Evolutionary conservation across 2,888 invertebrate genomes (phyloP), one percentile per base, ranked within the genome.

Genomic region (Achlya flavicornis): DNA sequence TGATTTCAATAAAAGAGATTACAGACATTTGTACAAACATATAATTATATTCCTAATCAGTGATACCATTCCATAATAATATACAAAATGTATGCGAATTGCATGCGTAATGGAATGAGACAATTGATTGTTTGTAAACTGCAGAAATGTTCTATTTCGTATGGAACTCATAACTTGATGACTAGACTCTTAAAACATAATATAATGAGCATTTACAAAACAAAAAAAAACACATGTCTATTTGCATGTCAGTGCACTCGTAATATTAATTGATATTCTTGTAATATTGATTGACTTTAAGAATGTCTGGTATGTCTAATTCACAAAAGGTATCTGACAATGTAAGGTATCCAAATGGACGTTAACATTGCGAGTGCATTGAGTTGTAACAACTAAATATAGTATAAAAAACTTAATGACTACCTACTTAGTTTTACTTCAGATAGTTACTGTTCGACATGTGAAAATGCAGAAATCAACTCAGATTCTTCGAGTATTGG

Each of bases 141-240:
- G 76, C 75, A 72, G 19, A 69, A 77, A 79, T 80, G 80, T 80
- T 80, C 79, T 83, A 80, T 76, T 83, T 80, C 80, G 81, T 83
- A 87, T 88, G 88, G 87, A 88, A 89, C 84, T 85, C 86, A 87
- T 88, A 90, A 88, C 87, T 87, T 86, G 89, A 88, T 93, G 93
- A 93, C 93, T 93, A 93, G 93, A 93, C 90, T 92, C 91, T 92
- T 92, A 91, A 88, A 91, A 91, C 85, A 82, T 90, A 91, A 88
- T 84, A 89, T 89, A 89, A 91, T 93, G 93, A 93, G 93, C 93
- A 93, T 93, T 93, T 90, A 91, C 85, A 92, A 89, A 90, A 90
- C 79, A 88, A 87, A 85, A 87, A 85, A 41, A 81, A 81, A 83
- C 81, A 83, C 77, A 78, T 80, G 79, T 76, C 82, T 83, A 86